These are phyloP conservation scores for Trichosurus vulpecula DNA, from an alignment of 2,797 vertebrate genomes.

Conservation along the genomic window DNA sequence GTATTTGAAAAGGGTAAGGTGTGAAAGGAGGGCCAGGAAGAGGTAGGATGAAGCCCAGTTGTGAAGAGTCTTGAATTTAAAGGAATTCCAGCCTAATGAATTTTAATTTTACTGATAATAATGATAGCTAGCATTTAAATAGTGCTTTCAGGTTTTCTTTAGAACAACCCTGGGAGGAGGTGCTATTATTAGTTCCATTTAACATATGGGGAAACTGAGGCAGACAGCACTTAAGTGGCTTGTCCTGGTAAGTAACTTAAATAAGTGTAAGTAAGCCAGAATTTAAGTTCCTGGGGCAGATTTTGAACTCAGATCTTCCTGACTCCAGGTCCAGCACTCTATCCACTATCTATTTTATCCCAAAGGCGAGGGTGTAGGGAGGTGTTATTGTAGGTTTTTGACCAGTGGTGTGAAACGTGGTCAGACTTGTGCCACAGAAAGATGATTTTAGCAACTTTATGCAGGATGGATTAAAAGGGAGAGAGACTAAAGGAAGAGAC, in stretches of 20 bases:
- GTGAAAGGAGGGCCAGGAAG: background rate
- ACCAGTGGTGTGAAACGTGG: background rate
- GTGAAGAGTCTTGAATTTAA: background rate
- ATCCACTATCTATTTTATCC: background rate
- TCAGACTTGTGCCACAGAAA: background rate
- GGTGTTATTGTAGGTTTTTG: background rate
- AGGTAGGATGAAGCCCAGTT: background rate
- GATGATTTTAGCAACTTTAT: background rate
- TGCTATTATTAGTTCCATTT: background rate
- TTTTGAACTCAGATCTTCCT: background rate
- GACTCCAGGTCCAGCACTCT: background rate
- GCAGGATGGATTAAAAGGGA: background rate
- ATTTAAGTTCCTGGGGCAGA: background rate
- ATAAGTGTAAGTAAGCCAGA: background rate
- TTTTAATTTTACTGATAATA: background rate
- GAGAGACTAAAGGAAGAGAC: background rate
- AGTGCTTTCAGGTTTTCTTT: background rate
- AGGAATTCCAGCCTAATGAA: background rate
- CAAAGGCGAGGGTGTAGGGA: background rate
- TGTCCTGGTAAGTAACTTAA: background rate
- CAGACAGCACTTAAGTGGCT: background rate
- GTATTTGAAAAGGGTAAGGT: background rate
- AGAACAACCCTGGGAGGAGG: background rate
- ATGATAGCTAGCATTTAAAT: background rate
- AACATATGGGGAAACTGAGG: background rate